These are phyloP conservation scores for Drosophila busckii DNA, from an alignment of 1,140 invertebrate genomes.

Conservation along the genomic window DNA sequence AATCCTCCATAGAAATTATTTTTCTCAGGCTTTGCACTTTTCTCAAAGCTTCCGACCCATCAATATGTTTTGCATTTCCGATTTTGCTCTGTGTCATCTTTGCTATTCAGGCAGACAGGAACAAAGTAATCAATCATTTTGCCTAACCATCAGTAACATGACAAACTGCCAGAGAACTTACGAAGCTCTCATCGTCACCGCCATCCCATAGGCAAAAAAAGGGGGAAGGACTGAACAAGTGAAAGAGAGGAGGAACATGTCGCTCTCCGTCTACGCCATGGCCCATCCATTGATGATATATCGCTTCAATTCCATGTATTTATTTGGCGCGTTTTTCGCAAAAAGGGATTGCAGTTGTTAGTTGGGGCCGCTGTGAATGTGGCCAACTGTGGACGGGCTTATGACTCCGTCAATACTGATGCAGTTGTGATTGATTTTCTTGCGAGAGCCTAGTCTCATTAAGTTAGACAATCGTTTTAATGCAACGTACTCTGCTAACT, in stretches of 20 bases:
- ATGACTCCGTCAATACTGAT: conserved; percentile 16
- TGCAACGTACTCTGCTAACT: conserved; percentile 45
- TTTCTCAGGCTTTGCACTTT: too few species aligned
- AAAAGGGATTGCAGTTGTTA: background rate
- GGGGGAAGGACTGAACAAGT: background rate
- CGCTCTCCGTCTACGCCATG: background rate
- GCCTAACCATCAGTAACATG: conserved; percentile 67
- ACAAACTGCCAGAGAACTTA: conserved; percentile 66
- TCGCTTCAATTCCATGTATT: conserved; percentile 67
- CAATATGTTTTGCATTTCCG: conserved; percentile 41
- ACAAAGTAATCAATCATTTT: conserved; percentile 72
- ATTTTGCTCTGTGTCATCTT: conserved; percentile 23
- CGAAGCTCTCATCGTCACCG: conserved; percentile 44
- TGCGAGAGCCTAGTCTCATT: too few species aligned
- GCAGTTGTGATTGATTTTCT: too few species aligned
- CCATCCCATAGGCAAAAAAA: background rate
- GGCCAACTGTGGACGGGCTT: conserved; percentile 4
- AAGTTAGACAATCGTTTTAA: conserved; percentile 53
- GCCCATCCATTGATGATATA: conserved; percentile 66
- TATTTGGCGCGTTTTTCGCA: conserved; percentile 33
- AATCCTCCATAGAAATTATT: too few species aligned
- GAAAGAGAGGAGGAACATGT: background rate
- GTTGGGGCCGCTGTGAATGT: conserved; percentile 23
- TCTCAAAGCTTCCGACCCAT: background rate
- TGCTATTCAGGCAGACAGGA: conserved; percentile 41